Evolutionary conservation across 23 tunicate genomes (phyloP).

Genomic region (Trididemnum clinides): DNA sequence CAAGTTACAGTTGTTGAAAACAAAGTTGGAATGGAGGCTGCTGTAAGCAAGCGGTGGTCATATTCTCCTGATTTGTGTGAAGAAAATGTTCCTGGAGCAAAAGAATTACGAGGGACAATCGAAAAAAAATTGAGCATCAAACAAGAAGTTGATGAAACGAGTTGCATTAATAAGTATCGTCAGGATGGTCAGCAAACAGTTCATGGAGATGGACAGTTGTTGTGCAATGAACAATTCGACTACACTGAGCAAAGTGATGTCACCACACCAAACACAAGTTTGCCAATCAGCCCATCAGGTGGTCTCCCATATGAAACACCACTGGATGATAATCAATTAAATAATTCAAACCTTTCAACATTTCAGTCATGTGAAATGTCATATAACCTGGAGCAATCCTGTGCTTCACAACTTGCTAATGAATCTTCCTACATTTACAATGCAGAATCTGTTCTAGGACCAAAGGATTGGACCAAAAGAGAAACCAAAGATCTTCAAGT

Average conservation of each 20-base stretch:
- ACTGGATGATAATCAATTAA: neutral
- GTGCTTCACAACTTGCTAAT: too few species aligned
- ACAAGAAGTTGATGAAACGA: conserved; percentile 40
- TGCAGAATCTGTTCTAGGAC: too few species aligned
- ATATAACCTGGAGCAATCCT: too few species aligned
- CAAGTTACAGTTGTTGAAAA: neutral
- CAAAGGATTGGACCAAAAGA: too few species aligned
- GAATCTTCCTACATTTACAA: too few species aligned
- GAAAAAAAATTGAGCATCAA: conserved; percentile 56
- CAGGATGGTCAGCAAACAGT: neutral
- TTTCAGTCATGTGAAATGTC: neutral
- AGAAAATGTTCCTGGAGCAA: conserved; percentile 64
- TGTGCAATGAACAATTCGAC: too few species aligned
- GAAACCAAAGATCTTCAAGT: too few species aligned
- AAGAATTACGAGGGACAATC: conserved; percentile 43
- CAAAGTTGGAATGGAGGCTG: neutral
- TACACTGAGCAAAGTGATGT: too few species aligned
- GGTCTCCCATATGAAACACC: neutral
- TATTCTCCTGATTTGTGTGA: conserved; percentile 70
- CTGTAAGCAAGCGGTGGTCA: conserved; percentile 70
- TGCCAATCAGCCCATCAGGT: neutral
- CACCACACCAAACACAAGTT: too few species aligned
- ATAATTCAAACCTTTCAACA: neutral
- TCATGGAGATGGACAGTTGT: too few species aligned
- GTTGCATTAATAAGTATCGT: neutral